These are phyloP conservation scores for Cylas formicarius DNA, from an alignment of 1,140 invertebrate genomes.

Conservation along the genomic window DNA sequence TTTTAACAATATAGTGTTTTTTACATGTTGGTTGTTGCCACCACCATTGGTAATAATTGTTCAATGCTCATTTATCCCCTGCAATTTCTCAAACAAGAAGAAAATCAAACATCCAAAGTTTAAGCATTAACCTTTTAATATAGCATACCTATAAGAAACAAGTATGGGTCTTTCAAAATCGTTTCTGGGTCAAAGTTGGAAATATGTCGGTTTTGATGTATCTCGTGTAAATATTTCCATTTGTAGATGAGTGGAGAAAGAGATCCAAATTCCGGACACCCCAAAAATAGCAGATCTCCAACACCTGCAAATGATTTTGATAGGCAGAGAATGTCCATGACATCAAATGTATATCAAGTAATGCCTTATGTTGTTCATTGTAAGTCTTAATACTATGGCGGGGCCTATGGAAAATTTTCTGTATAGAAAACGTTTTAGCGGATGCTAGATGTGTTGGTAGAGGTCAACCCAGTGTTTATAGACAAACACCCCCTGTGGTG, in stretches of 20 bases:
- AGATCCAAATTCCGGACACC: conserved; percentile 34
- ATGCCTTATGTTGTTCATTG: conserved; percentile 39
- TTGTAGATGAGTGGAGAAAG: conserved; percentile 34
- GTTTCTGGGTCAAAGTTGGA: background rate
- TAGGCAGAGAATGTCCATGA: conserved; percentile 32
- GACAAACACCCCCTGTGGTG: conserved; percentile 26
- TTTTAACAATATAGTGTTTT: too few relatives aligned
- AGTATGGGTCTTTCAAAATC: background rate
- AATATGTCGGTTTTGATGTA: background rate
- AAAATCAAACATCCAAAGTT: background rate
- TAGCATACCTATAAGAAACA: background rate
- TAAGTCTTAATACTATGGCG: conserved; percentile 21
- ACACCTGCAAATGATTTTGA: conserved; percentile 38
- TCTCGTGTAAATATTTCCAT: too few relatives aligned
- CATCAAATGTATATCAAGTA: conserved; percentile 33
- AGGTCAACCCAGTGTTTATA: conserved; percentile 31
- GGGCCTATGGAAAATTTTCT: background rate
- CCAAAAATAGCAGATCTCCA: conserved; percentile 37
- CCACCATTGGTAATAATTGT: background rate
- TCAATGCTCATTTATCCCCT: conserved; percentile 5
- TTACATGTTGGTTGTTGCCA: background rate
- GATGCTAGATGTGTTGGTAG: conserved; percentile 34
- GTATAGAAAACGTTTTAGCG: conserved; percentile 14
- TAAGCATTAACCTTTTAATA: too few relatives aligned
- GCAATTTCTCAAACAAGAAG: background rate